Evolutionary conservation across 2,113 vertebrate genomes (phyloP).

Genomic region (Microcebus lehilahytsara): DNA sequence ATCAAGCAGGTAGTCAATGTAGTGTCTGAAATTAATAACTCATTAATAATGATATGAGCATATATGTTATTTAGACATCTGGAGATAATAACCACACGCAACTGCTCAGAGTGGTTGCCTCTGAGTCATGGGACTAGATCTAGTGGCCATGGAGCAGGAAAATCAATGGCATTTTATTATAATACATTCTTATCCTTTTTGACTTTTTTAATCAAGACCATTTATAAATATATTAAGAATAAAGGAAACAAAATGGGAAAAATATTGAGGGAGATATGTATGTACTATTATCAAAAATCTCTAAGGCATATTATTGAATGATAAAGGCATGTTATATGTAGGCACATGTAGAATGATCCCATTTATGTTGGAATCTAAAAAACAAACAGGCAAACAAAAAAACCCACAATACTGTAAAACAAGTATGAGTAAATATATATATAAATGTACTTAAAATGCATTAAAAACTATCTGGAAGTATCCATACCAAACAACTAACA

Average conservation of each 20-base stretch:
- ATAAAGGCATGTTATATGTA: neutral
- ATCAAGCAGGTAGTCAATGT: neutral
- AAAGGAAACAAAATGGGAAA: neutral
- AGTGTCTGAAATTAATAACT: neutral
- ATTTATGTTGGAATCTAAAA: neutral
- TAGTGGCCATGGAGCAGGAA: neutral
- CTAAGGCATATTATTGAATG: neutral
- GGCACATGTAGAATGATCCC: neutral
- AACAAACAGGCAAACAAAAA: neutral
- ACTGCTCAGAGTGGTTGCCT: neutral
- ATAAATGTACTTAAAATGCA: neutral
- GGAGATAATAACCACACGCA: neutral
- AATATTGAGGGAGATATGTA: neutral
- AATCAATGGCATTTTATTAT: neutral
- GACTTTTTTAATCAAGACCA: neutral
- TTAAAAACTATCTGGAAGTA: neutral
- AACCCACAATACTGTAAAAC: neutral
- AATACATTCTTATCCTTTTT: neutral
- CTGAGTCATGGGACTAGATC: neutral
- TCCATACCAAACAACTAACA: neutral
- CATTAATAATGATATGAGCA: neutral
- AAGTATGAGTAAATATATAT: neutral
- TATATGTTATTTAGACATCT: neutral
- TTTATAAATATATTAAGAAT: constrained; percentile 3
- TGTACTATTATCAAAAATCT: neutral